Conservation (phyloP, 2,888 invertebrate species). For the Gandaritis pyraliata region DNA sequence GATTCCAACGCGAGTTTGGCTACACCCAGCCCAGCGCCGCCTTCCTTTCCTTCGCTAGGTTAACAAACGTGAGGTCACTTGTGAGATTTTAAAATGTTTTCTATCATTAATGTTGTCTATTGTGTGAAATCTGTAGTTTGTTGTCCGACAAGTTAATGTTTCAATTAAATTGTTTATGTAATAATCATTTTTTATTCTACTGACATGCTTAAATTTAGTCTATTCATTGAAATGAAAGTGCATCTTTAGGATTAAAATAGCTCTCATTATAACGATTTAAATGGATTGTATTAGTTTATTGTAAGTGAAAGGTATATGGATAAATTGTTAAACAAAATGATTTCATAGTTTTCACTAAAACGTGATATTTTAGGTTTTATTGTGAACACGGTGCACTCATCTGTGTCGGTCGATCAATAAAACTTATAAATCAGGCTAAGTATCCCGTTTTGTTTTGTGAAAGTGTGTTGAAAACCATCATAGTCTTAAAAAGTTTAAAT, state of each 20-base stretch:
- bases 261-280: slow-evolving; percentile 70
- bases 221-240: slow-evolving; percentile 76
- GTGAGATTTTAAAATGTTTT: slow-evolving; percentile 57
- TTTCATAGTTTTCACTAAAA: slow-evolving; percentile 42
- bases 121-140: slow-evolving; percentile 80
- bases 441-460: not conserved
- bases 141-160: slow-evolving; percentile 81
- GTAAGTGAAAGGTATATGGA: slow-evolving; percentile 61
- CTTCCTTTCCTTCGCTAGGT: slow-evolving; percentile 49
- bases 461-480: not conserved
- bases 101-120: slow-evolving; percentile 69
- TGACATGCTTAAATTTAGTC: slow-evolving; percentile 81
- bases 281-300: slow-evolving; percentile 69
- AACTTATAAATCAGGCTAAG: slow-evolving; percentile 2
- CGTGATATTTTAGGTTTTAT: slow-evolving; percentile 7
- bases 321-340: slow-evolving; percentile 56
- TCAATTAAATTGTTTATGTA: slow-evolving; percentile 82
- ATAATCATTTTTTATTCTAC: slow-evolving; percentile 80
- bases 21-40: slow-evolving; percentile 45
- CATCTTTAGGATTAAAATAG: slow-evolving; percentile 75
- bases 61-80: slow-evolving; percentile 43
- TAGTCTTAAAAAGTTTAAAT: slow-evolving; percentile 23
- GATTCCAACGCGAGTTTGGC: slow-evolving; percentile 50
- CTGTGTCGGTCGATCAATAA: slow-evolving; percentile 1
- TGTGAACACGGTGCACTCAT: not conserved